These are phyloP conservation scores for Nettapus auritus DNA, from an alignment of 2,113 vertebrate genomes.

Conservation along the genomic window DNA sequence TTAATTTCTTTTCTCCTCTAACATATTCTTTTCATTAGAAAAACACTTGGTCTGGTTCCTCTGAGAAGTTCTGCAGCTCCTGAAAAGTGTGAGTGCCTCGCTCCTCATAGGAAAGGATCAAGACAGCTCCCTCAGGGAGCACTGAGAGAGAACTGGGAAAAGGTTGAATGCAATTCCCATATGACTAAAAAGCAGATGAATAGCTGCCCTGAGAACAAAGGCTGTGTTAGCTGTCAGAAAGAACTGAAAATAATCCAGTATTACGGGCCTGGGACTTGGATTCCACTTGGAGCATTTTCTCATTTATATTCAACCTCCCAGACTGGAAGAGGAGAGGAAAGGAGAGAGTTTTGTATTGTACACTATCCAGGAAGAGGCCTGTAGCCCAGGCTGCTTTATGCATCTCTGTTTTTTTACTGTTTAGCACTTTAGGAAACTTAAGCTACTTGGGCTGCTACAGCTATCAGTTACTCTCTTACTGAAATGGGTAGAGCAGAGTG, in stretches of 20 bases:
- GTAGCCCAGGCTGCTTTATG: background rate
- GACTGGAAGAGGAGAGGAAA: background rate
- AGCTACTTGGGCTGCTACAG: background rate
- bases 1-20: constrained; percentile 38
- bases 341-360: fast-evolving
- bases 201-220: background rate
- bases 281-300: background rate
- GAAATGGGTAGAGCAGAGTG: background rate
- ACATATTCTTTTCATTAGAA: background rate
- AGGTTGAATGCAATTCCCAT: background rate
- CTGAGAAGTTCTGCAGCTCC: background rate
- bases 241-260: background rate
- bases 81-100: background rate
- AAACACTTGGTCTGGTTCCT: background rate
- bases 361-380: background rate
- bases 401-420: background rate
- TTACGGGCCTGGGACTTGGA: background rate
- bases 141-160: background rate
- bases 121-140: background rate
- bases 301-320: background rate
- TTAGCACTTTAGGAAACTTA: background rate
- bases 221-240: fast-evolving
- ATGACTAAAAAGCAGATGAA: background rate
- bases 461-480: background rate
- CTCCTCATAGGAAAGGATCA: background rate